A percentile compares a stretch with the other conserved stretches of the same genome.
Conservation (phyloP, 1,140 invertebrate genomes). For the Drosophila seguyi region DNA sequence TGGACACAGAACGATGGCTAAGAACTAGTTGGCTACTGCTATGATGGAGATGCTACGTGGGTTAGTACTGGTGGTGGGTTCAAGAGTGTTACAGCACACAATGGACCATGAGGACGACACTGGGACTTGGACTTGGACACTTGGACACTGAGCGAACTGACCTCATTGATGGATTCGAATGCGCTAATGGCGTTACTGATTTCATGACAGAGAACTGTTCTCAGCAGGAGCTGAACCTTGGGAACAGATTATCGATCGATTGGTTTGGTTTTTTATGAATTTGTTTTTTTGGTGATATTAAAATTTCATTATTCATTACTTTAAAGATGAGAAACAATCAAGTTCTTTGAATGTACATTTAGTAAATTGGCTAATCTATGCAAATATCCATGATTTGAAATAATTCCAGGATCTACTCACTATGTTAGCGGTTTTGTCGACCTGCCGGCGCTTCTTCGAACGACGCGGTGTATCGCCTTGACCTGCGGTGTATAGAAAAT, state of each 20-base stretch:
- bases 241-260: constrained; percentile 38
- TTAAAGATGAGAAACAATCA: constrained; percentile 22
- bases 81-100: constrained; percentile 21
- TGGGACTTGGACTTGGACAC: constrained; percentile 24
- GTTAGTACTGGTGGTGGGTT: constrained; percentile 29
- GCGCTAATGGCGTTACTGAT: constrained; percentile 78
- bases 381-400: constrained; percentile 54
- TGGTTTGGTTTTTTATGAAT: constrained; percentile 34
- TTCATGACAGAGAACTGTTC: constrained; percentile 82
- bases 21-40: constrained; percentile 17
- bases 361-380: constrained; percentile 5
- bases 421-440: constrained; percentile 83
- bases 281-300: constrained; percentile 44
- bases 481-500: constrained; percentile 39
- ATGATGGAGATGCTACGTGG: constrained; percentile 30
- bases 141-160: constrained; percentile 73
- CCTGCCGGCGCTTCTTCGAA: constrained; percentile 82
- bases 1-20: constrained; percentile 52
- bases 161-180: constrained; percentile 77
- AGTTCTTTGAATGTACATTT: constrained; percentile 28
- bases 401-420: constrained; percentile 78
- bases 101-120: constrained; percentile 24
- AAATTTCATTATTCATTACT: constrained; percentile 9
- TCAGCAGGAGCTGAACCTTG: constrained; percentile 81
- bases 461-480: constrained; percentile 80